Evolutionary conservation across 2,797 vertebrate species (phyloP), one percentile per base, ranked within the genome.

Genomic region (Botia kubotai): DNA sequence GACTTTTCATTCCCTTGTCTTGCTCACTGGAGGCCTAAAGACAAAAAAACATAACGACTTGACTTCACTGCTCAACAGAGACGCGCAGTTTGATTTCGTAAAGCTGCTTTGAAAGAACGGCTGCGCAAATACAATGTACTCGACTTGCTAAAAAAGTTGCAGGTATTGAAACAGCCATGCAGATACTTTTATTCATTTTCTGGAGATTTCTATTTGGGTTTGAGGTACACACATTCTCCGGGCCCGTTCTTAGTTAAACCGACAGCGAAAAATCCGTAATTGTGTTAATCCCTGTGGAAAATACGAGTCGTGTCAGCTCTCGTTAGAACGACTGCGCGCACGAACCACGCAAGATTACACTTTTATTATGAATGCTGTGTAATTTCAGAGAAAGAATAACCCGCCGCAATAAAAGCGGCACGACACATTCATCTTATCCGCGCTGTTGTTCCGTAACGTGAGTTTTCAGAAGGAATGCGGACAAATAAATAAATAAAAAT

Each of bases 401-500:
- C 14, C 5, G 1, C 17, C 4, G 29, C 63, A 39, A 66, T 66
- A 66, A 66, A 65, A 36, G 14, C 6, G 29, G 5, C 33, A 36
- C n/a, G 23, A 29, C 14, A 33, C 60, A 63, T 63, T 73, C 39
- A 74, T 74, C 39, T 26, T 60, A 60, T 2, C 14, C 2, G 13
- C 21, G 13, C 53, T 58, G 58, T 60, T 43, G 8, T 21, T 60
- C 72, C 26, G 55, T 3, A 16, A 23, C 10, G 71, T 60, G 71
- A 43, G 39, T 39, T 39, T 46, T 13, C 7, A 57, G 13, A 73
- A 1, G 13, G 46, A 60, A 73, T 26, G 14, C 26, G 14, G 63
- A 36, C 6, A 26, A 39, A 66, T 17, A 57, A 80, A 67, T 16
- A 60, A 79, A n/a, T 36, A 55, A 36, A 55, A 36, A 55, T 43